These are phyloP conservation scores for Stomatorhinus ivindoensis DNA, from an alignment of 2,113 vertebrate species.

Conservation along the genomic window DNA sequence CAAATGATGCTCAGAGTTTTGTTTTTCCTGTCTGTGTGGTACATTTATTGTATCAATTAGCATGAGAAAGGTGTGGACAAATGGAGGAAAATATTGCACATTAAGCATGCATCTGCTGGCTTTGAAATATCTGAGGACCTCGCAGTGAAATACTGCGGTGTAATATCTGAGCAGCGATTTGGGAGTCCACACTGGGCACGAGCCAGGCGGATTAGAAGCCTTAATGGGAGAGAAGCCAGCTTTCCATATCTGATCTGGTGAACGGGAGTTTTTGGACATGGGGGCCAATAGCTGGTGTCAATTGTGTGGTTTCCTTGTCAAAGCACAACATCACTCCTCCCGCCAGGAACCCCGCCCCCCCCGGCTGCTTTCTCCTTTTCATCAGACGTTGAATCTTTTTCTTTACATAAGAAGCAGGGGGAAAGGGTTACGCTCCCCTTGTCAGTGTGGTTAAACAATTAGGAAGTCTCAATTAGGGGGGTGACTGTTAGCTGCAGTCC, in stretches of 20 bases:
- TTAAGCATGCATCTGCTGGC: neutral
- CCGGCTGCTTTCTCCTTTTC: conserved; percentile 30
- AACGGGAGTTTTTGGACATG: conserved; percentile 8
- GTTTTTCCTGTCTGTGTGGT: neutral
- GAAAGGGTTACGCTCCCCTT: conserved; percentile 4
- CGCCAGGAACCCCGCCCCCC: conserved; percentile 21
- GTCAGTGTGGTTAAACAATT: conserved; percentile 18
- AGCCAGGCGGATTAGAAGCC: neutral
- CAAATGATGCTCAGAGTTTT: neutral
- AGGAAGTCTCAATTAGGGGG: conserved; percentile 17
- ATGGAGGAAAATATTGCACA: neutral
- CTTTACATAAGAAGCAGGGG: conserved; percentile 5
- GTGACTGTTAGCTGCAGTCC: conserved; percentile 9
- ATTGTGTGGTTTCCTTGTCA: conserved; percentile 30
- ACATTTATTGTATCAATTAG: neutral
- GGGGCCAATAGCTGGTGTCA: conserved; percentile 27
- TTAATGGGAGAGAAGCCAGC: conserved; percentile 13
- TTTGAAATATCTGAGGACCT: neutral
- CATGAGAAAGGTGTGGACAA: neutral
- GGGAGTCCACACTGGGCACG: neutral
- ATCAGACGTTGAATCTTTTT: conserved; percentile 23
- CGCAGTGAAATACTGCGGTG: neutral
- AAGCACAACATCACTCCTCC: conserved; percentile 16
- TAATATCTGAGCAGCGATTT: neutral
- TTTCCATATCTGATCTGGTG: conserved; percentile 10